These are phyloP conservation scores for Helogale parvula DNA, from an alignment of 2,113 vertebrate species.

Conservation along the genomic window DNA sequence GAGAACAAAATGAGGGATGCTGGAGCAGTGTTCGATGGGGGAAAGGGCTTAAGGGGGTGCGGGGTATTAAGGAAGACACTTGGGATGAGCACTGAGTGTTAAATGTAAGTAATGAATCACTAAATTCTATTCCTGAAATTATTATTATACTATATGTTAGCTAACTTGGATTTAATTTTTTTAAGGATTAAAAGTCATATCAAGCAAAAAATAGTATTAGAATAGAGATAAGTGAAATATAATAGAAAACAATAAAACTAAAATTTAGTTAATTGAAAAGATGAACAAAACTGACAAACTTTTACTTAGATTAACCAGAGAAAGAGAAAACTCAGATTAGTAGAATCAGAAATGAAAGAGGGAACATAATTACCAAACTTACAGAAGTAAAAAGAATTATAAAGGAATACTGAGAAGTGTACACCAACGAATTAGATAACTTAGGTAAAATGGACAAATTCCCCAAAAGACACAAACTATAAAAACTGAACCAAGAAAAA, in stretches of 20 bases:
- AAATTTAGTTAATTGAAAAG: background rate
- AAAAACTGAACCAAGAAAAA: background rate
- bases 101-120: no score
- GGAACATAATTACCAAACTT: background rate
- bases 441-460: background rate
- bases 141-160: no score
- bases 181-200: no score
- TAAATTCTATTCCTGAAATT: no score
- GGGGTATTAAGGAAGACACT: no score
- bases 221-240: background rate
- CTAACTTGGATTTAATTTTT: no score
- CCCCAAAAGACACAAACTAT: background rate
- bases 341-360: background rate
- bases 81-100: no score
- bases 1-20: no score
- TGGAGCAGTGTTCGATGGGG: no score
- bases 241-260: background rate
- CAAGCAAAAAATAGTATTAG: background rate
- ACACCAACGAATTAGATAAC: background rate
- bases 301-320: background rate
- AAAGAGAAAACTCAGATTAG: background rate
- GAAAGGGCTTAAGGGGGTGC: no score
- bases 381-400: background rate
- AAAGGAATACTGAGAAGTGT: background rate
- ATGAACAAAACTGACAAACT: background rate